A percentile compares a stretch with the other conserved stretches of the same genome.
phyloP scores from a whole-genome alignment of 2,113 vertebrate species.

The Lepidothrix coronata region DNA sequence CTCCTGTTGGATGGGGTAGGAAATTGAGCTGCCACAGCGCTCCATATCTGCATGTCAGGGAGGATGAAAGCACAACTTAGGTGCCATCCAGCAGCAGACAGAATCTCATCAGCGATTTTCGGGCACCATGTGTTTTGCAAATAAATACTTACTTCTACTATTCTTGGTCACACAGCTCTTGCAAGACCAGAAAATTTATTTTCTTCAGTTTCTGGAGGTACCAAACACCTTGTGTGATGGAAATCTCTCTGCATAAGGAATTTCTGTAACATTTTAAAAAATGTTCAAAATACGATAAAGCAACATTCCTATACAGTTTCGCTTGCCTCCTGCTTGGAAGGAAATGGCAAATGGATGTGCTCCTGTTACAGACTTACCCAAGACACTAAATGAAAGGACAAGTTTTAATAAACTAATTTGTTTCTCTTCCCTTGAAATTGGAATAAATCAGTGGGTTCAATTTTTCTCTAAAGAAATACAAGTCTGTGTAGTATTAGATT shows the following conservation, averaged over 20 bases:
- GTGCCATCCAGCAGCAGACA: background rate
- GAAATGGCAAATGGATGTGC: background rate
- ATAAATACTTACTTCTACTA: background rate
- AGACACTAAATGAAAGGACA: background rate
- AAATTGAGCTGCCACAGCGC: background rate
- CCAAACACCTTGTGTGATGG: background rate
- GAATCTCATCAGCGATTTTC: background rate
- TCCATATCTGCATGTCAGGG: accelerated
- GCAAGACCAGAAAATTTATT: background rate
- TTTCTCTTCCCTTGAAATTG: background rate
- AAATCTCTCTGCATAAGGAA: background rate
- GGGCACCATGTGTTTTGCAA: background rate
- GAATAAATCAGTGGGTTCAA: background rate
- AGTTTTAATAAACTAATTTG: background rate
- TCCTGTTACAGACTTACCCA: background rate
- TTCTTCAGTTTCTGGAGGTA: background rate
- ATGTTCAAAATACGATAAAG: background rate
- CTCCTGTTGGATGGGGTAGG: accelerated
- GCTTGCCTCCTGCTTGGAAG: background rate
- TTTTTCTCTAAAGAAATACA: background rate
- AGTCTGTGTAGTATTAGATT: background rate
- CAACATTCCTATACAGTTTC: background rate
- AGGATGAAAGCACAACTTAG: background rate
- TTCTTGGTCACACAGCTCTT: background rate
- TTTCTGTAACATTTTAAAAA: background rate